Conservation (phyloP, 2,888 invertebrate genomes). For the Andrena minutula region DNA sequence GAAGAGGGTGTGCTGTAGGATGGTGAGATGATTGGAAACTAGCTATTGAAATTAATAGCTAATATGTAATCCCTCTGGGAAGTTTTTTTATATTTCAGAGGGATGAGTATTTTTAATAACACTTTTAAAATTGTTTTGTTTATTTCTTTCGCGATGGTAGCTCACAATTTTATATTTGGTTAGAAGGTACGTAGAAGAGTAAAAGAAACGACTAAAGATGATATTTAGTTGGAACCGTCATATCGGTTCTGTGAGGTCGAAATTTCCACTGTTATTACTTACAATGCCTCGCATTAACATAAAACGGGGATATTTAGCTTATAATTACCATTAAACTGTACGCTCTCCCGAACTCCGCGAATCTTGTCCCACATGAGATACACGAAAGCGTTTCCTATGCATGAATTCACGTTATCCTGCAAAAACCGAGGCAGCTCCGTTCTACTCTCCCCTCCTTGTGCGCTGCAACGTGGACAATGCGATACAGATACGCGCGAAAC, state of each 20-base stretch:
- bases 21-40: no score
- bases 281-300: not conserved
- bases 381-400: conserved; percentile 22
- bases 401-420: conserved; percentile 31
- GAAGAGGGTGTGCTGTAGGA: no score
- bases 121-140: not conserved
- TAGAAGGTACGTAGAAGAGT: no score
- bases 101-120: not conserved
- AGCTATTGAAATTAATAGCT: no score
- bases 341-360: not conserved
- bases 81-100: not conserved
- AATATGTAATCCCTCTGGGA: not conserved
- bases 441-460: not conserved
- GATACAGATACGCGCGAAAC: conserved; percentile 15
- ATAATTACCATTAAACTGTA: conserved; percentile 30
- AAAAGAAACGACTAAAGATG: not conserved
- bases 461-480: not conserved
- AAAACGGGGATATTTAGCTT: not conserved
- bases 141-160: not conserved
- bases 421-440: conserved; percentile 19
- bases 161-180: not conserved
- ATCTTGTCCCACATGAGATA: conserved; percentile 3
- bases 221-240: not conserved
- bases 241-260: not conserved
- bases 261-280: not conserved